Base-by-base conservation (phyloP, 2,797 vertebrate genomes). In the Molossus alvarezi region DNA sequence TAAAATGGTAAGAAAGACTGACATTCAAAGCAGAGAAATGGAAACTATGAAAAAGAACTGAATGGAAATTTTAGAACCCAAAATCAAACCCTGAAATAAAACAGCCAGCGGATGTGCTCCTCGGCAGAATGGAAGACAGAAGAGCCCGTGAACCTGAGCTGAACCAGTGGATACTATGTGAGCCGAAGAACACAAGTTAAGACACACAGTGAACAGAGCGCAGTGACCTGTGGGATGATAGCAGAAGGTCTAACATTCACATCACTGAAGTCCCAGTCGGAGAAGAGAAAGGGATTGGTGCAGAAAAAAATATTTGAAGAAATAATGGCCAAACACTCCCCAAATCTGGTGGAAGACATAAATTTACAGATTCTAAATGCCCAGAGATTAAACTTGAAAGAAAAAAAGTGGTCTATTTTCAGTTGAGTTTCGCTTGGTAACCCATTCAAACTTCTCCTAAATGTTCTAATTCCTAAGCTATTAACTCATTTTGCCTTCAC, bases 31-130 rank as follows among this genome's bases (percentile, higher is more conserved):
- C 33, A 84, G 23, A 91, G 15, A 88, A 88, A 92, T 0, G 65
- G 33, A 62, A 75, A 81, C 29, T 51, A 62, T 45, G 48, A 25
- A 58, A 77, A 58, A 88, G 75, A 87, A 75, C 14, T 41, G 33
- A 88, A 64, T 33, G 23, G 67, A 83, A 67, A 86, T n/a, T 84
- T 4, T 3, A 62, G 57, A 95, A 89, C 14, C 14, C 1, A 48
- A 86, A 91, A 62, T 87, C 2, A 77, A 65, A 83, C 87, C 64
- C 72, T 53, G 55, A 75, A 95, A 77, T 76, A 20, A 41, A 76
- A 71, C 57, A 15, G 23, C 51, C 67, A 75, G 21, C 27, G 25
- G 23, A 84, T 17, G 18, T n/a, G 41, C 73, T 51, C 62, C 85
- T 41, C 0, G 62, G 60, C 27, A 88, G 37, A 84, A 60, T 13